Evolutionary conservation across 64 coral and sea anemone genomes (phyloP).

Genomic region (Hydrozoanthus tunicans): DNA sequence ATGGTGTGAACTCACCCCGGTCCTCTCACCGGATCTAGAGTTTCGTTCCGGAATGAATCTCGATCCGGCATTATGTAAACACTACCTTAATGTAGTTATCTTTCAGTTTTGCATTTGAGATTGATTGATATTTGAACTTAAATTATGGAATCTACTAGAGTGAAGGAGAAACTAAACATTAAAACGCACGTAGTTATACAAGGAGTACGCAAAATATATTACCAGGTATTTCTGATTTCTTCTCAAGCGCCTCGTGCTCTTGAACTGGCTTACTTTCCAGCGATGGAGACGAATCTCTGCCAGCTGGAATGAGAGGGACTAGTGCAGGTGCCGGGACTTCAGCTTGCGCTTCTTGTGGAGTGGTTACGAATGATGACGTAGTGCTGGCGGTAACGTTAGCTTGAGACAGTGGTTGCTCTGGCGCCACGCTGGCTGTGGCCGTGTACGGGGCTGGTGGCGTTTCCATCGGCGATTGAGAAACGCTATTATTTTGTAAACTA

Average conservation of each 20-base stretch:
- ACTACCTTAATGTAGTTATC: too few species aligned
- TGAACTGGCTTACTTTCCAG: background rate
- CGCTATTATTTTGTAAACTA: background rate
- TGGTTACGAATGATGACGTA: background rate
- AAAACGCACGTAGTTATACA: too few species aligned
- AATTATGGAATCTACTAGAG: too few species aligned
- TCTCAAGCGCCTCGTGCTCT: background rate
- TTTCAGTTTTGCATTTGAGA: too few species aligned
- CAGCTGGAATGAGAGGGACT: background rate
- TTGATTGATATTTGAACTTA: too few species aligned
- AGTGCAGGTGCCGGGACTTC: background rate
- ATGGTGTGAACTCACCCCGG: too few species aligned
- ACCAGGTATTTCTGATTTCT: constrained; percentile 51
- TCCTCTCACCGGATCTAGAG: too few species aligned
- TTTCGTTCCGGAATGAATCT: too few species aligned
- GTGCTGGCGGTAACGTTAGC: background rate
- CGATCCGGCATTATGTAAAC: too few species aligned
- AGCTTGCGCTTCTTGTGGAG: background rate
- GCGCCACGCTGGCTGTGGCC: background rate
- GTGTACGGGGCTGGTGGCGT: background rate
- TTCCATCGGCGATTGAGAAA: background rate
- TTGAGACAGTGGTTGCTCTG: background rate
- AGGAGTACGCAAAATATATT: background rate
- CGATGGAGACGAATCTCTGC: background rate
- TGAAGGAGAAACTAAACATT: too few species aligned